Evolutionary conservation across 2,888 invertebrate genomes (phyloP).

Genomic region (Synanthedon myopaeformis): DNA sequence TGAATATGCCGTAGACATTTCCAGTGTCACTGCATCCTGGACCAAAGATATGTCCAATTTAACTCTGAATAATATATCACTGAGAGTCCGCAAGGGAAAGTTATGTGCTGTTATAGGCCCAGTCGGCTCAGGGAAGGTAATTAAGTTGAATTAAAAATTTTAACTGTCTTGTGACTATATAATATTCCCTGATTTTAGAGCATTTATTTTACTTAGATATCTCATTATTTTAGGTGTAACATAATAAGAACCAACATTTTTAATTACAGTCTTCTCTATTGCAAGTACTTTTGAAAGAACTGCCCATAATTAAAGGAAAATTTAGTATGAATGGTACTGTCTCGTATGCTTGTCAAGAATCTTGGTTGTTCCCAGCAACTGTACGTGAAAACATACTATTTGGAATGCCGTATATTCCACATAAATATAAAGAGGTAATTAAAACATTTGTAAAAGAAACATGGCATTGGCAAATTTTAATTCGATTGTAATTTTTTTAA

Average conservation of each 20-base stretch:
- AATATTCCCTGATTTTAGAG: too few species aligned
- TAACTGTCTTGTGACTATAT: too few species aligned
- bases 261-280: slow-evolving; percentile 70
- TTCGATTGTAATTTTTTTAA: too few species aligned
- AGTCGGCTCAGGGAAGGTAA: slow-evolving; percentile 85
- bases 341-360: slow-evolving; percentile 85
- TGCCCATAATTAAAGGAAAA: slow-evolving; percentile 70
- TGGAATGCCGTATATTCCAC: slow-evolving; percentile 73
- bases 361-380: slow-evolving; percentile 84
- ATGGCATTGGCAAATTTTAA: too few species aligned
- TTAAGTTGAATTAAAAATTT: too few species aligned
- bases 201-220: too few species aligned
- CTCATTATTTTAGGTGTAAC: too few species aligned
- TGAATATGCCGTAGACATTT: slow-evolving; percentile 38
- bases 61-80: slow-evolving; percentile 64
- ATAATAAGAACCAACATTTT: not conserved
- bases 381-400: slow-evolving; percentile 88
- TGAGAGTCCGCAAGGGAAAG: slow-evolving; percentile 70
- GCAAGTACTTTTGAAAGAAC: slow-evolving; percentile 77
- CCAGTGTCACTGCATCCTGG: slow-evolving; percentile 50
- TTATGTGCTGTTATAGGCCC: slow-evolving; percentile 87
- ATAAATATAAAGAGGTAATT: slow-evolving; percentile 72
- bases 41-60: slow-evolving; percentile 41
- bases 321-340: slow-evolving; percentile 72
- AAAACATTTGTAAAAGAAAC: too few species aligned